Evolutionary conservation across 2,888 invertebrate species (phyloP).

Genomic region (Dione vanillae): DNA sequence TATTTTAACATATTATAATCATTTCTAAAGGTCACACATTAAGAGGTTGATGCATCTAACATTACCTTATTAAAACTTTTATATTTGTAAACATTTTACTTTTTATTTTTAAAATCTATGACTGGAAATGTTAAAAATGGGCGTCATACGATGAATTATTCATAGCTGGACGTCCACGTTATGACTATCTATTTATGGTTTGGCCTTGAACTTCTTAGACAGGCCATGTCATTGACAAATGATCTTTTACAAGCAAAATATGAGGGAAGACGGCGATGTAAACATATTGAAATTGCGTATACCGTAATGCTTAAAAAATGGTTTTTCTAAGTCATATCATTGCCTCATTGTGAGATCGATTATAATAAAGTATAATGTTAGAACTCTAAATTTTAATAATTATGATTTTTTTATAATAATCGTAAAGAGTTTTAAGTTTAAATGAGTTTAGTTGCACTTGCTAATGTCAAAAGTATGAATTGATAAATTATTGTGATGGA

Average conservation of each 20-base stretch:
- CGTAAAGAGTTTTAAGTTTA: too few relatives aligned
- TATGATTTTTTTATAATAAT: too few relatives aligned
- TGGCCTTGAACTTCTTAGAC: conserved; percentile 38
- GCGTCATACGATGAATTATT: conserved; percentile 39
- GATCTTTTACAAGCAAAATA: conserved; percentile 38
- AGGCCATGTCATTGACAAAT: conserved; percentile 46
- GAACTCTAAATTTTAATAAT: too few relatives aligned
- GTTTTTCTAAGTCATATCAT: conserved; percentile 35
- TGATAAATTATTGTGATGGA: too few relatives aligned
- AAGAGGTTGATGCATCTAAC: too few relatives aligned
- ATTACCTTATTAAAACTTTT: neutral
- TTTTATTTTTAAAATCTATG: conserved; percentile 4
- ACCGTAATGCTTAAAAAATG: conserved; percentile 29
- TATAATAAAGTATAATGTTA: too few relatives aligned
- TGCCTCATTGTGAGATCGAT: neutral
- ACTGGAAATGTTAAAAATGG: conserved; percentile 29
- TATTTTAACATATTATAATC: too few relatives aligned
- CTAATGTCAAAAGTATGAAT: too few relatives aligned
- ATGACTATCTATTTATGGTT: conserved; percentile 35
- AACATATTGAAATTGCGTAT: conserved; percentile 34
- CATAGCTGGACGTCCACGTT: conserved; percentile 31
- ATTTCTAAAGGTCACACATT: too few relatives aligned
- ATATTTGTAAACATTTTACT: neutral
- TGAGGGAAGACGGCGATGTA: conserved; percentile 28
- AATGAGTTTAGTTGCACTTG: too few relatives aligned